These are phyloP conservation scores for Montipora foliosa DNA, from an alignment of 64 coral and sea anemone genomes.

Conservation along the genomic window DNA sequence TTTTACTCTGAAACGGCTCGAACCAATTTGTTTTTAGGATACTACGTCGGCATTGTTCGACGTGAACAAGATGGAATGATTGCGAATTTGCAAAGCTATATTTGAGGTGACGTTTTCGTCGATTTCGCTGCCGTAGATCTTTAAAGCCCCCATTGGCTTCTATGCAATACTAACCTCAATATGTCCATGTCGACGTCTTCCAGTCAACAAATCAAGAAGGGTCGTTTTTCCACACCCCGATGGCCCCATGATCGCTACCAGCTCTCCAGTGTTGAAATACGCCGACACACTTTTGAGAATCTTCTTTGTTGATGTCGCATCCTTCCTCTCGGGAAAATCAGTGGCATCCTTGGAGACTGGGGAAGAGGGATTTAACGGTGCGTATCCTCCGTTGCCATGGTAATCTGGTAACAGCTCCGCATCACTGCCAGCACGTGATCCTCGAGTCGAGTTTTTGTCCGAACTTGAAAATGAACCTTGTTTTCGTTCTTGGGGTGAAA, in stretches of 20 bases:
- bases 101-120: too few relatives aligned
- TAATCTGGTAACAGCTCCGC: neutral
- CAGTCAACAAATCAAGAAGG: slow-evolving; percentile 24
- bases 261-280: slow-evolving; percentile 37
- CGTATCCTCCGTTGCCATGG: neutral
- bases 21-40: too few relatives aligned
- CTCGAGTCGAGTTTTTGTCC: neutral
- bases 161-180: slow-evolving; percentile 2
- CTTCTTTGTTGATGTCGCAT: neutral
- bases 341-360: neutral
- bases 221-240: slow-evolving; percentile 35
- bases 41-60: too few relatives aligned
- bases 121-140: too few relatives aligned
- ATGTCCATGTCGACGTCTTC: slow-evolving; percentile 19
- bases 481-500: neutral
- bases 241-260: slow-evolving; percentile 38
- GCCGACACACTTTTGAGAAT: slow-evolving; percentile 43
- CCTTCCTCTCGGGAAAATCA: neutral
- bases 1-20: too few relatives aligned
- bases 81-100: too few relatives aligned
- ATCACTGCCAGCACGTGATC: slow-evolving; percentile 32
- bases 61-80: too few relatives aligned
- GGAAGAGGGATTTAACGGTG: too few relatives aligned
- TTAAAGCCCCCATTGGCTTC: too few relatives aligned
- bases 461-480: neutral